Base-by-base conservation (phyloP, 2,113 vertebrate genomes). In the Sprattus sprattus region DNA sequence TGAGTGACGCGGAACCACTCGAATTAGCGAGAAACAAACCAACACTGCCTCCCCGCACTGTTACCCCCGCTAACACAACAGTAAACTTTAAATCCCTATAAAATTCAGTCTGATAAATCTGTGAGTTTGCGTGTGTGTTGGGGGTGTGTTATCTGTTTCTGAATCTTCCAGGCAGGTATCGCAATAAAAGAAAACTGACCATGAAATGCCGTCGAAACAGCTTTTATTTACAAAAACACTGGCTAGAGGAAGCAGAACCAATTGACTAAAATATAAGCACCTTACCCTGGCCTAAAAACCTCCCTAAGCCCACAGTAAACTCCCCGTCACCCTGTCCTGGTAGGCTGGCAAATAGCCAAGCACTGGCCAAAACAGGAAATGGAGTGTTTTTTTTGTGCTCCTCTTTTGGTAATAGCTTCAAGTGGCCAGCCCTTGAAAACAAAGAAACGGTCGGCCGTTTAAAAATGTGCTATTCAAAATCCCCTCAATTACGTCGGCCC, bases 231-330 rank as follows among this genome's bases (percentile, higher is more conserved):
- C 18, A 10, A 82, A 78, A 78, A 78, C 52, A 16, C 57, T 25
- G 78, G 84, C 84, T 89, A 64, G 75, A 39, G 81, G 80, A 86
- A 84, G 82, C 86, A 87, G 91, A 93, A 92, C 89, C 89, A 87
- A 92, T 87, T 28, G 90, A 89, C 88, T 92, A 86, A 92, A 86
- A 85, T 84, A 89, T 91, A 92, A 91, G 89, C 85, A 91, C 88
- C 89, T 91, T 93, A 9, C 6, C 83, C 57, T 49, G 25, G 45
- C 50, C 52, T 45, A 52, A 87, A 83, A 64, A 44, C 81, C 83
- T 81, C 20, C 18, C 52, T 39, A 45, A 90, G 85, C 87, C 81
- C 86, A 82, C 67, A 52, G 86, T 92, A 89, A 91, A 90, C 89
- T 87, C 86, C 81, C 8, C 54, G 28, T 82, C 86, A 91, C 91